Conservation (phyloP, 2,797 vertebrate species). For the Micromesistius poutassou region DNA sequence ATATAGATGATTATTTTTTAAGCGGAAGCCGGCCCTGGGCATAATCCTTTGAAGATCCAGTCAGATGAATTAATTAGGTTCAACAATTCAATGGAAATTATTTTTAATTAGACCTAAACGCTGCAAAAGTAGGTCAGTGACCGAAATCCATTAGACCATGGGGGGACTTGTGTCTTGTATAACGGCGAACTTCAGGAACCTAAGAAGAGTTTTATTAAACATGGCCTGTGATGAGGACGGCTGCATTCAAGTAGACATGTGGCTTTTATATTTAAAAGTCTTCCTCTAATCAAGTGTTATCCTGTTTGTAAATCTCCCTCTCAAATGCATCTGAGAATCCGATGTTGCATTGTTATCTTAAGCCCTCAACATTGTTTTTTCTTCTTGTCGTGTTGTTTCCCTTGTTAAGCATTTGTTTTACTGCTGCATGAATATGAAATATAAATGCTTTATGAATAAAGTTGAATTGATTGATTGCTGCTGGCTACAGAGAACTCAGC, state of each 20-base stretch:
- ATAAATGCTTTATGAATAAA: not conserved
- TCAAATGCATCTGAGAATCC: not conserved
- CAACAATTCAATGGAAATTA: slow-evolving; percentile 29
- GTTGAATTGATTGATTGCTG: not conserved
- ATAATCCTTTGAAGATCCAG: slow-evolving; percentile 39
- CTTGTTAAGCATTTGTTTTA: not conserved
- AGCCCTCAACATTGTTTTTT: not conserved
- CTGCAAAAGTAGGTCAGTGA: slow-evolving; percentile 40
- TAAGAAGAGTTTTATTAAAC: not conserved
- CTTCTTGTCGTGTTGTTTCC: not conserved
- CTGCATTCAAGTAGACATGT: not conserved
- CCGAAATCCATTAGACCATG: slow-evolving; percentile 22
- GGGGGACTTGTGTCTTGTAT: slow-evolving; percentile 5
- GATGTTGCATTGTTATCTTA: not conserved
- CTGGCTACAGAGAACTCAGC: not conserved
- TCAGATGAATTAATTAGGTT: slow-evolving; percentile 42
- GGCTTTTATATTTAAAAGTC: not conserved
- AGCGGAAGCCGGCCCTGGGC: slow-evolving; percentile 26
- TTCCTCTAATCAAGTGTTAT: not conserved
- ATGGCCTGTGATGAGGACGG: not conserved
- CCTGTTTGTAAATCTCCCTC: not conserved
- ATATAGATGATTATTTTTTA: slow-evolving; percentile 26
- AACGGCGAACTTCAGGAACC: not conserved
- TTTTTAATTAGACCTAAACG: slow-evolving; percentile 42
- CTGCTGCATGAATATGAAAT: not conserved